Evolutionary conservation across 1,140 invertebrate genomes (phyloP), one percentile per base, ranked within the genome.

Genomic region (Propsilocerus akamusi): DNA sequence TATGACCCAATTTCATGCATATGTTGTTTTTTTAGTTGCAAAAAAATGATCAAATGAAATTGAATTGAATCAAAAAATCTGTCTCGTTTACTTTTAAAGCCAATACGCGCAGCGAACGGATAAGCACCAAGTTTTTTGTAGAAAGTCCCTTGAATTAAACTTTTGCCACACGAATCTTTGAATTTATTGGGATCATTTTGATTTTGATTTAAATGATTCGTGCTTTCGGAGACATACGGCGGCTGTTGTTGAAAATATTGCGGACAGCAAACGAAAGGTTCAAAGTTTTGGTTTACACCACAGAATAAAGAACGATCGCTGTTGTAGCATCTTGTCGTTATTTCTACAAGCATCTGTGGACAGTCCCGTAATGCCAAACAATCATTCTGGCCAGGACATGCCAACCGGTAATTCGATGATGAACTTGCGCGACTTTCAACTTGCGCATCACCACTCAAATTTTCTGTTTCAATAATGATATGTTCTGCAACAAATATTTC

Each of bases 51-150:
- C n/a, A 30, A 30, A 30, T 30, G 10, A n/a, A 30, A 20, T 11
- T 25, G 11, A 24, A 20, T 11, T 22, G 26, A 41, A 20, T 25
- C 24, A 23, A 8, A 11, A 49, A 12, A 46, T 51, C 12, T 53
- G 54, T 51, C 32, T 25, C 28, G 57, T 64, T 64, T 64, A 80
- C 78, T 74, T 57, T 72, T 75, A 53, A 80, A 81, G 17, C 77
- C 78, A 34, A 81, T 67, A 49, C 79, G 66, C 0, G 71, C 78
- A 0, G 77, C 72, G 70, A 76, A 81, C 0, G 79, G 79, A 61
- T 77, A 76, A 5, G 74, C 68, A 0, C 79, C 79, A 4, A 81
- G 59, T n/a, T 76, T 76, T 23, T 68, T 67, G 54, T 78, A 78
- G 49, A 72, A 70, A n/a, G 71, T 65, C 3, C 75, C 76, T 50